Percentiles rank a stretch among this genome's conserved stretches.
Evolutionary conservation across 1,140 invertebrate species (phyloP).

Genomic region (Papilio glaucus): DNA sequence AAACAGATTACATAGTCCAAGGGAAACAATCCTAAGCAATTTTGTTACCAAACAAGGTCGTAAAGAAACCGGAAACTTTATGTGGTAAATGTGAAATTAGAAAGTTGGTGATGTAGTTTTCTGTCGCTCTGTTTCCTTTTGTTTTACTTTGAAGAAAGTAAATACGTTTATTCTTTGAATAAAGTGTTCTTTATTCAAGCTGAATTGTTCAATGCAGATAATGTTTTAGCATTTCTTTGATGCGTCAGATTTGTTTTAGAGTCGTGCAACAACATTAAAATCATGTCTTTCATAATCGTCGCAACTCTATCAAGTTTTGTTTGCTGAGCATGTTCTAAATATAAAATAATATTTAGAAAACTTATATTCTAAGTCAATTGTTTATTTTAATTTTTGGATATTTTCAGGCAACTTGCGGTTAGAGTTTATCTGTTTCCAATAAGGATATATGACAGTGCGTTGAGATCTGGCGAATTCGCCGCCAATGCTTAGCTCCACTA

Average conservation of each 20-base stretch:
- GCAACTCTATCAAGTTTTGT: too few relatives aligned
- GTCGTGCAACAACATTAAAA: too few relatives aligned
- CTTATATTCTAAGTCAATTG: too few relatives aligned
- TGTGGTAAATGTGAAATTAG: constrained; percentile 1
- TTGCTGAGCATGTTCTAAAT: too few relatives aligned
- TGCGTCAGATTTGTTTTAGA: background rate
- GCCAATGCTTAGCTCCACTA: too few relatives aligned
- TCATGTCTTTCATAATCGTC: too few relatives aligned
- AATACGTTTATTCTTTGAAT: background rate
- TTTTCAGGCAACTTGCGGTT: too few relatives aligned
- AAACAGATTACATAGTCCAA: background rate
- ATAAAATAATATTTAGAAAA: too few relatives aligned
- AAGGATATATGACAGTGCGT: too few relatives aligned
- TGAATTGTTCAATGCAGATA: background rate
- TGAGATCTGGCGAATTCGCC: too few relatives aligned
- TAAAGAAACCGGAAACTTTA: constrained; percentile 21
- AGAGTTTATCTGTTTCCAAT: too few relatives aligned
- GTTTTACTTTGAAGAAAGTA: background rate
- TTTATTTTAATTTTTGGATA: too few relatives aligned
- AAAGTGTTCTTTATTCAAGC: background rate
- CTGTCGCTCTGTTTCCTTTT: background rate
- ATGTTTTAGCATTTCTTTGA: background rate
- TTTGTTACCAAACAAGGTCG: constrained; percentile 6
- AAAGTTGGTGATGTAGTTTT: constrained; percentile 10
- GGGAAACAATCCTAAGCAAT: constrained; percentile 4